Evolutionary conservation across 2,797 vertebrate genomes (phyloP), one percentile per base, ranked within the genome.

Genomic region (Parauchenoglanis ngamensis): DNA sequence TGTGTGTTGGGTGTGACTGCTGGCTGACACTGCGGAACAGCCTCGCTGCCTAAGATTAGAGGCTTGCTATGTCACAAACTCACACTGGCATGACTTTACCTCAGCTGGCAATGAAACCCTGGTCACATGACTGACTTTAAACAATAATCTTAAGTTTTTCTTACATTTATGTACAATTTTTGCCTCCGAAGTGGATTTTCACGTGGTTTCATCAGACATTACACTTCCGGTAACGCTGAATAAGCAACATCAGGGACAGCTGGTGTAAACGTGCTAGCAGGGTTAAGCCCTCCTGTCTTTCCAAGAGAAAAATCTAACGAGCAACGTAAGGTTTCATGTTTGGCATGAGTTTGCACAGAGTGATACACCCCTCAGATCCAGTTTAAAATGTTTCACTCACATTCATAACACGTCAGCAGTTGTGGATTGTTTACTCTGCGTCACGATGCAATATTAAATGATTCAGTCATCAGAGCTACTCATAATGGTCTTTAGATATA

Each of bases 1-100:
- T 75, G 83, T 85, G 83, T 59, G 83, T 25, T 85, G 84, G 72
- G 73, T 65, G 72, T 84, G 83, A 84, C 82, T 83, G 59, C 70
- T 57, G 23, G 44, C 86, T 76, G 81, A 77, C 31, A 40, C 28
- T 84, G 81, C 82, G 56, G 67, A 82, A 82, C 44, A 86, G 73
- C 63, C 19, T 56, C 12, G 2, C 63, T 49, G 57, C 10, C 85
- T 57, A 31, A 85, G 75, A 52, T 75, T 28, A 75, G 68, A 82
- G 56, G 8, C 25, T 25, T 7, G 57, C 25, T 25, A 15, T 81
- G 78, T 19, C 25, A 46, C 76, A 79, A 57, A 79, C 54, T 72
- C 81, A 56, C 54, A 4, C 68, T 59, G 68, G 31, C 67, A 25
- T 57, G 68, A 40, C 67, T 57, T 70, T 12, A 54, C 6, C 21